Evolutionary conservation across 2,113 vertebrate species (phyloP).

Genomic region (Odontesthes bonariensis): DNA sequence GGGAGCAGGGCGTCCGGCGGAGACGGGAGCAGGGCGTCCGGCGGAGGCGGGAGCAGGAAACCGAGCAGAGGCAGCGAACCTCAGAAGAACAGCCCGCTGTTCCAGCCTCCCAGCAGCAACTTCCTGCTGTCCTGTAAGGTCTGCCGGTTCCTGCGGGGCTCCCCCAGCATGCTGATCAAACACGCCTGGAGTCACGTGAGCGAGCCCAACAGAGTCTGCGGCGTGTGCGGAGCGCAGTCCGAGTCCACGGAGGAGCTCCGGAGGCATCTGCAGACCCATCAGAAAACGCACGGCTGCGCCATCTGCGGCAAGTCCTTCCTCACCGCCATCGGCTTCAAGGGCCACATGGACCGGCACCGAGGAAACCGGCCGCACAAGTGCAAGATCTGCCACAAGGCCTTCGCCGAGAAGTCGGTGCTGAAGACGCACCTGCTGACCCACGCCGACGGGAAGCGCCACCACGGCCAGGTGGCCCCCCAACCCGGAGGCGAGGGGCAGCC

Average conservation of each 20-base stretch:
- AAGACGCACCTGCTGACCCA: background rate
- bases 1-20: too few species aligned
- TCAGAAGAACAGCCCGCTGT: background rate
- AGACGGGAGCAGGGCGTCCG: too few species aligned
- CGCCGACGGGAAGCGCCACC: too few species aligned
- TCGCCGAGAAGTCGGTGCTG: background rate
- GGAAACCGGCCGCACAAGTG: background rate
- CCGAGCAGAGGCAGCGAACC: too few species aligned
- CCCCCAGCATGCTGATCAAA: conserved; percentile 17
- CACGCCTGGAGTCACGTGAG: conserved; percentile 39
- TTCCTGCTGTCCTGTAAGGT: conserved; percentile 29
- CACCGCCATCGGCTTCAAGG: accelerated
- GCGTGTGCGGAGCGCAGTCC: conserved; percentile 37
- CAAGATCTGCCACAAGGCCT: conserved; percentile 10
- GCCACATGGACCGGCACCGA: conserved; percentile 6
- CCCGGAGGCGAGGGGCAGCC: accelerated
- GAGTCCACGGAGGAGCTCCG: conserved; percentile 4
- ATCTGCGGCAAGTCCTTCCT: conserved; percentile 43
- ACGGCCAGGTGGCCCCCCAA: background rate
- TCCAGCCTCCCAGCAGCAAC: accelerated
- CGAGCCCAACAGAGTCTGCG: conserved; percentile 1
- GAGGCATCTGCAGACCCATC: conserved; percentile 21
- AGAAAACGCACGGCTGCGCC: conserved; percentile 19
- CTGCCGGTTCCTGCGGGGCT: background rate
- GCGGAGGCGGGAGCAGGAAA: too few species aligned